Evolutionary conservation across 2,888 invertebrate species (phyloP).

Genomic region (Laspeyria flexula): DNA sequence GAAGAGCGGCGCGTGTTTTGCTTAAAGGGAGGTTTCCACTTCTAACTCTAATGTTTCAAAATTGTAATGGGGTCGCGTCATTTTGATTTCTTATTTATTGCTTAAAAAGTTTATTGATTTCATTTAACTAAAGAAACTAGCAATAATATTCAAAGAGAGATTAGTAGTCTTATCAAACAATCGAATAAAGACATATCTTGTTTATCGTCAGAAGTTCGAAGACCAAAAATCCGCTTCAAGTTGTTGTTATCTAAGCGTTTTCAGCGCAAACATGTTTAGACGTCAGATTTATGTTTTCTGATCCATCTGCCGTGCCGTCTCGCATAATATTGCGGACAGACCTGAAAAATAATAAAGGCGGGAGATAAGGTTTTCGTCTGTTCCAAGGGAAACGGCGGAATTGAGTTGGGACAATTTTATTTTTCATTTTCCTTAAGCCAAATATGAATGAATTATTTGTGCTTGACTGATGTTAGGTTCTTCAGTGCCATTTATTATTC

Average conservation of each 20-base stretch:
- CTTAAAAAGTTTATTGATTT: no score
- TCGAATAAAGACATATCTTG: slow-evolving; percentile 35
- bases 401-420: slow-evolving; percentile 75
- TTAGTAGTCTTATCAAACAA: slow-evolving; percentile 28
- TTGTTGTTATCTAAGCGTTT: slow-evolving; percentile 54
- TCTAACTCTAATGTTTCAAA: no score
- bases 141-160: slow-evolving; percentile 8
- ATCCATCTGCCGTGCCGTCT: slow-evolving; percentile 77
- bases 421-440: slow-evolving; percentile 72
- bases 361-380: slow-evolving; percentile 77
- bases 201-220: slow-evolving; percentile 39
- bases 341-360: slow-evolving; percentile 80
- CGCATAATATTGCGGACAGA: slow-evolving; percentile 80
- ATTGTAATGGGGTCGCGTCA: no score
- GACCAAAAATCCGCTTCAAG: slow-evolving; percentile 49
- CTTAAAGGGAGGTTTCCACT: no score
- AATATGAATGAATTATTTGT: slow-evolving; percentile 65
- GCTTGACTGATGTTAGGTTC: slow-evolving; percentile 57
- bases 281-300: slow-evolving; percentile 81
- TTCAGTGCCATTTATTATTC: slow-evolving; percentile 51
- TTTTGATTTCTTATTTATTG: no score
- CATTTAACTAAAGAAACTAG: no score
- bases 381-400: slow-evolving; percentile 66
- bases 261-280: slow-evolving; percentile 78
- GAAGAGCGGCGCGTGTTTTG: no score